Conservation (phyloP, 2,797 vertebrate genomes). For the Gephyroberyx darwinii region DNA sequence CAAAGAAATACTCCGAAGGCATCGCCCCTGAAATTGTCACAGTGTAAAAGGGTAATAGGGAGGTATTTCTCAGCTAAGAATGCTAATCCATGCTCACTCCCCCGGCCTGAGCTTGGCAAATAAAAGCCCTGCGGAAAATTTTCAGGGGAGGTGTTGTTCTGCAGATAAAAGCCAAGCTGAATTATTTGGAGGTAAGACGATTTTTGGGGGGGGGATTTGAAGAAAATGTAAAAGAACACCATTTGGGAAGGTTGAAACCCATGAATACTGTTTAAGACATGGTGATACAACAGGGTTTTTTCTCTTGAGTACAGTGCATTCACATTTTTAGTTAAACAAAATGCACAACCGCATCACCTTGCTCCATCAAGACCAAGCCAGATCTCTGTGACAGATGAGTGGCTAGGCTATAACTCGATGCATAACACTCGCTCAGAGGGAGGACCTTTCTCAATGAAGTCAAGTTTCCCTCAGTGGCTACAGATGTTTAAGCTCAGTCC, state of each 20-base stretch:
- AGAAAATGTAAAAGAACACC: slow-evolving; percentile 4
- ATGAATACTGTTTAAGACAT: neutral
- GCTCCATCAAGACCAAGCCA: slow-evolving; percentile 6
- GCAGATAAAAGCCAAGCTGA: slow-evolving; percentile 22
- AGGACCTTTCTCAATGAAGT: slow-evolving; percentile 75
- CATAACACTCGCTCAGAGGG: slow-evolving; percentile 28
- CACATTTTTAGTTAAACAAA: neutral
- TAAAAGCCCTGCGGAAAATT: slow-evolving; percentile 80
- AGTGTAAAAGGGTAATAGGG: slow-evolving; percentile 89
- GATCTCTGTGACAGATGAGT: slow-evolving; percentile 9
- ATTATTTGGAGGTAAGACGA: slow-evolving; percentile 1
- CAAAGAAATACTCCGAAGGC: slow-evolving; percentile 93
- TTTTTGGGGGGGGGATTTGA: neutral
- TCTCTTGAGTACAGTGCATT: neutral
- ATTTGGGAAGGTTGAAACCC: neutral
- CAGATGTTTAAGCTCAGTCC: slow-evolving; percentile 90
- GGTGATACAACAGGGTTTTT: neutral
- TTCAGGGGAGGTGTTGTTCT: slow-evolving; percentile 19
- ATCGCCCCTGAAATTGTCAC: slow-evolving; percentile 90
- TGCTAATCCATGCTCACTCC: slow-evolving; percentile 83
- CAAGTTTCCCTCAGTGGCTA: slow-evolving; percentile 83
- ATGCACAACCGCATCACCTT: neutral
- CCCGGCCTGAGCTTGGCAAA: slow-evolving; percentile 75
- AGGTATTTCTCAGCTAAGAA: slow-evolving; percentile 87
- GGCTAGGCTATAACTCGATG: neutral